These are phyloP conservation scores for Petrophora chlorosata DNA, from an alignment of 2,888 invertebrate genomes.

Conservation along the genomic window DNA sequence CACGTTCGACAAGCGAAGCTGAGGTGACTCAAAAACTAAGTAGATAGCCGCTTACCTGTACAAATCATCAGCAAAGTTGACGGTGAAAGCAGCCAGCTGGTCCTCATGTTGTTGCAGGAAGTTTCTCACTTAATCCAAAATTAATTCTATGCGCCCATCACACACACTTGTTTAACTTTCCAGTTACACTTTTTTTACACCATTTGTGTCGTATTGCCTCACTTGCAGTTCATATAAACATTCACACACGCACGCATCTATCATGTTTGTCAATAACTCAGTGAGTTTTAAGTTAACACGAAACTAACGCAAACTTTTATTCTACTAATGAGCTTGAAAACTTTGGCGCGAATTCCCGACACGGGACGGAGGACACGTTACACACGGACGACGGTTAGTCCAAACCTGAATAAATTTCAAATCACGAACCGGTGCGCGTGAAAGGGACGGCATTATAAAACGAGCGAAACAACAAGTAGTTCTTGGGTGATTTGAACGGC, in stretches of 20 bases:
- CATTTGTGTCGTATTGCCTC: slow-evolving; percentile 17
- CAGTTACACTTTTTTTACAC: slow-evolving; percentile 31
- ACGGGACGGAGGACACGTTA: slow-evolving; percentile 53
- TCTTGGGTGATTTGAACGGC: slow-evolving; percentile 19
- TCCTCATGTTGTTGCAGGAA: slow-evolving; percentile 69
- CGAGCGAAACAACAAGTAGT: slow-evolving; percentile 27
- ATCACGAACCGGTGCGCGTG: slow-evolving; percentile 55
- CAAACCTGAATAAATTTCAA: slow-evolving; percentile 66
- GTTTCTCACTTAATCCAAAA: slow-evolving; percentile 64
- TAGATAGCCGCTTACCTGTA: slow-evolving; percentile 76
- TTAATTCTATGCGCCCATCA: slow-evolving; percentile 71
- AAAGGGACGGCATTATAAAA: slow-evolving; percentile 48
- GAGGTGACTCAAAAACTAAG: slow-evolving; percentile 72
- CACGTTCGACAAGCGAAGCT: slow-evolving; percentile 45
- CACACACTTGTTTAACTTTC: slow-evolving; percentile 36
- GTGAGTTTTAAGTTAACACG: slow-evolving; percentile 45
- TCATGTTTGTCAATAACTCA: slow-evolving; percentile 48
- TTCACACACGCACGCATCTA: slow-evolving; percentile 45
- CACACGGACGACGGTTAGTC: slow-evolving; percentile 67
- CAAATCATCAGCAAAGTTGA: slow-evolving; percentile 75
- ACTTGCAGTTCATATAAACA: slow-evolving; percentile 37
- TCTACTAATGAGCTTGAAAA: slow-evolving; percentile 60
- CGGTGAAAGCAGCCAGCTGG: slow-evolving; percentile 75
- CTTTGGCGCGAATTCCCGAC: slow-evolving; percentile 65
- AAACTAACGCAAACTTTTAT: slow-evolving; percentile 55